Percentiles rank a stretch among this genome's conserved stretches.
Conservation (phyloP, 2,113 vertebrate species). For the Engystomops pustulosus region DNA sequence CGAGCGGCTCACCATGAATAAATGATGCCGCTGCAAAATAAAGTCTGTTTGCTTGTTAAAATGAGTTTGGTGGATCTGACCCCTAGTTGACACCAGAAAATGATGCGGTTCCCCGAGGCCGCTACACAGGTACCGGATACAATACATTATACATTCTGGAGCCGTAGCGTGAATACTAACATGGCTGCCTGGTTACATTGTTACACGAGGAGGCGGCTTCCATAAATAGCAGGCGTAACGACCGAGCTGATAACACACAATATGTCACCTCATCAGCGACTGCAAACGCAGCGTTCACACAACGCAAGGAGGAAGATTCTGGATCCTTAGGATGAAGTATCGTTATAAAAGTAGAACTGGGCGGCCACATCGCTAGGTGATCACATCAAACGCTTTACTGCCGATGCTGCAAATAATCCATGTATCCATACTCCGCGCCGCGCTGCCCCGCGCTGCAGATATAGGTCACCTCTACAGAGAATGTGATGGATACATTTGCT, state of each 20-base stretch:
- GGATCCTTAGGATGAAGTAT: neutral
- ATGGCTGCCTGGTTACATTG: neutral
- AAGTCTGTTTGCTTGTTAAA: conserved; percentile 58
- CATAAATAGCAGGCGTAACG: conserved; percentile 2
- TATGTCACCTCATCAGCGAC: neutral
- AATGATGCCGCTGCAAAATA: conserved; percentile 45
- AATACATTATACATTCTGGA: conserved; percentile 4
- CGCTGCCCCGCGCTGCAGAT: neutral
- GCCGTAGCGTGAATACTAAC: neutral
- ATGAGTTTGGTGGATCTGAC: conserved; percentile 39
- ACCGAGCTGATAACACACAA: conserved; percentile 1
- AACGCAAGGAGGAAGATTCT: neutral
- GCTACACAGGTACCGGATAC: neutral
- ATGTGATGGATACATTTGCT: neutral
- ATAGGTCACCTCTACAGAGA: neutral
- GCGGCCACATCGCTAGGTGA: neutral
- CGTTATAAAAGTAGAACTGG: neutral
- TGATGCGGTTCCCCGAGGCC: neutral
- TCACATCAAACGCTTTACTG: neutral
- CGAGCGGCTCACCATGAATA: conserved; percentile 24
- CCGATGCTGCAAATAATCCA: neutral
- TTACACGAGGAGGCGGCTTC: neutral
- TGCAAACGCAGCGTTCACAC: neutral
- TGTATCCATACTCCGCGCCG: neutral
- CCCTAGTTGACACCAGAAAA: conserved; percentile 30